These are phyloP conservation scores for Catharus fuscescens DNA, from an alignment of 2,113 vertebrate genomes.

Conservation along the genomic window DNA sequence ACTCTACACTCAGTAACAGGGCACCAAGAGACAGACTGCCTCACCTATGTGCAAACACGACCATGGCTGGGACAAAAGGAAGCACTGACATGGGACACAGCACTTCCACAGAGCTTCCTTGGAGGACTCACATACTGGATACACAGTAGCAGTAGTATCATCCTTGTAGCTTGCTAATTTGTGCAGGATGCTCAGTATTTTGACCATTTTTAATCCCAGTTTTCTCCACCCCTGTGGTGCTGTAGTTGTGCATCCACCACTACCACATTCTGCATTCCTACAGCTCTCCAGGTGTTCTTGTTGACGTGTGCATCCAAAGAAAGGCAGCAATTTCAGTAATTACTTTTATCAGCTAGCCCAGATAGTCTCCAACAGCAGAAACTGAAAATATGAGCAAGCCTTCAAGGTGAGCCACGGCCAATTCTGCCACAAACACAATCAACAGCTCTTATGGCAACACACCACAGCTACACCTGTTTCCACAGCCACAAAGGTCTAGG, in stretches of 20 bases:
- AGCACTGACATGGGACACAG: neutral
- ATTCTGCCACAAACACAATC: neutral
- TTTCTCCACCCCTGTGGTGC: neutral
- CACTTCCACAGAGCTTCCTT: neutral
- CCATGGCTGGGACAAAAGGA: neutral
- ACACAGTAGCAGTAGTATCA: neutral
- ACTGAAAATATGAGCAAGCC: neutral
- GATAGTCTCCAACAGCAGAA: neutral
- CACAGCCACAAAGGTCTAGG: neutral
- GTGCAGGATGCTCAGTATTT: neutral
- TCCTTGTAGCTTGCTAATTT: neutral
- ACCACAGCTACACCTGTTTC: neutral
- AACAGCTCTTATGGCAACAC: neutral
- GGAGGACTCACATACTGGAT: neutral
- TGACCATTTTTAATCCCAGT: neutral
- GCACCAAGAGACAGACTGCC: neutral
- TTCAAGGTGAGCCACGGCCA: neutral
- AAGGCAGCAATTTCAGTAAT: neutral
- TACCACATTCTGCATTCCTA: accelerated
- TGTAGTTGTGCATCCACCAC: neutral
- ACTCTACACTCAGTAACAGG: neutral
- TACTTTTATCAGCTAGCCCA: neutral
- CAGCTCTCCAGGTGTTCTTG: neutral
- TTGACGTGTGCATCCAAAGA: neutral
- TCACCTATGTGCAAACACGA: neutral